Evolutionary conservation across 2,888 invertebrate species (phyloP).

Genomic region (Dascillus cervinus): DNA sequence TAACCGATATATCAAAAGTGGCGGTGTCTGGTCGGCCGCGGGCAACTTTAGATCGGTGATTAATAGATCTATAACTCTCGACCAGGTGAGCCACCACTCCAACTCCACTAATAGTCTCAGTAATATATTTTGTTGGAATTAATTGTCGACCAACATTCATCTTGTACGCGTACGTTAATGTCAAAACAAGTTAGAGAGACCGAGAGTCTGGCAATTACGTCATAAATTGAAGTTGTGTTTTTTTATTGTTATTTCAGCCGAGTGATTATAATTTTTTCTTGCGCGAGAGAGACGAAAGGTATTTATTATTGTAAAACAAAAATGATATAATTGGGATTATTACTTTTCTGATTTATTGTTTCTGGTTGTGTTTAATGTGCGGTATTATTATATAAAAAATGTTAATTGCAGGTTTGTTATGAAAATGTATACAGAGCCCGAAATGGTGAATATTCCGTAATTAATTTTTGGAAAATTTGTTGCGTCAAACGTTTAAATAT

Average conservation of each 20-base stretch:
- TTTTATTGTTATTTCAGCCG: conserved; percentile 22
- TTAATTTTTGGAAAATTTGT: too few species aligned
- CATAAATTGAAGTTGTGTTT: conserved; percentile 31
- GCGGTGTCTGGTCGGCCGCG: conserved; percentile 20
- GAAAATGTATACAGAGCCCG: too few species aligned
- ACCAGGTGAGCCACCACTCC: conserved; percentile 32
- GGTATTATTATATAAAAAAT: conserved; percentile 12
- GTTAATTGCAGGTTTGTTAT: too few species aligned
- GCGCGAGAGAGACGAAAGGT: too few species aligned
- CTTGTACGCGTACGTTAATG: conserved; percentile 32
- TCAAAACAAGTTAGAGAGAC: conserved; percentile 34
- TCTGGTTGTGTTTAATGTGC: conserved; percentile 22
- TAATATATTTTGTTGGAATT: conserved; percentile 37
- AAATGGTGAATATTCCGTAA: too few species aligned
- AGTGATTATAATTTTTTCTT: too few species aligned
- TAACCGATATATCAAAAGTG: conserved; percentile 28
- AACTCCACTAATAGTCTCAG: conserved; percentile 30
- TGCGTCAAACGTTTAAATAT: too few species aligned
- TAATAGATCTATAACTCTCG: conserved; percentile 36
- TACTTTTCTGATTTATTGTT: conserved; percentile 32
- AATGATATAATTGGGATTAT: conserved; percentile 30
- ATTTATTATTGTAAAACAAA: conserved; percentile 27
- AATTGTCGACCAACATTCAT: conserved; percentile 37
- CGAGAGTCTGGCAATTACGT: conserved; percentile 29
- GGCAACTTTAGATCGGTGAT: conserved; percentile 32